Evolutionary conservation across 2,888 invertebrate species (phyloP).

Genomic region (Julus scanicus): DNA sequence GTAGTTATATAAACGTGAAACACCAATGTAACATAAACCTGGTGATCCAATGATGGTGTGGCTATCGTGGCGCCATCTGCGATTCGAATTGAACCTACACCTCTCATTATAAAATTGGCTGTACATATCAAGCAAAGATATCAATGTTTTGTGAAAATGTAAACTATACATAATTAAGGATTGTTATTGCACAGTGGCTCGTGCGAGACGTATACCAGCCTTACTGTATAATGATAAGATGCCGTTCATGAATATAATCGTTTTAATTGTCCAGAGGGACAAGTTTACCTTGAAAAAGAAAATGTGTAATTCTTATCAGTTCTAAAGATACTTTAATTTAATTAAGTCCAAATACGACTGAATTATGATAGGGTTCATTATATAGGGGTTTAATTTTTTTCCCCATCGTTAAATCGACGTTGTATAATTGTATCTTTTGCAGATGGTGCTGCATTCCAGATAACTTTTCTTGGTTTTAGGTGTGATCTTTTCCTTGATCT

Average conservation of each 20-base stretch:
- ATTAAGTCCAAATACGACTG: slow-evolving; percentile 18
- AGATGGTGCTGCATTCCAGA: neutral
- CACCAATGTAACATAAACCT: neutral
- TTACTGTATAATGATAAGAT: neutral
- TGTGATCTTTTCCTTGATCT: slow-evolving; percentile 4
- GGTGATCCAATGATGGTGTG: neutral
- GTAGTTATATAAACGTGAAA: too few relatives aligned
- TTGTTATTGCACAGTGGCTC: neutral
- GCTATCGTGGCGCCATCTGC: neutral
- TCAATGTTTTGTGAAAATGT: neutral
- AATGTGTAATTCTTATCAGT: neutral
- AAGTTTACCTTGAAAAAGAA: neutral
- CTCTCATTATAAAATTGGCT: neutral
- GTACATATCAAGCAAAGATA: neutral
- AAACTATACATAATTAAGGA: neutral
- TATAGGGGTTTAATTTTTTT: neutral
- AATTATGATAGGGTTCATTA: neutral
- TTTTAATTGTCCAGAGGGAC: neutral
- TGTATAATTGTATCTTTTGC: neutral
- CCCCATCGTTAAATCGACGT: neutral
- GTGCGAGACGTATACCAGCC: neutral
- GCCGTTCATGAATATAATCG: neutral
- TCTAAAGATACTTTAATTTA: neutral
- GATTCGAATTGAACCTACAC: neutral
- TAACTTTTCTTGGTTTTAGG: neutral